Base-by-base conservation (phyloP, 1,140 invertebrate species). In the Heliconius eleuchia region DNA sequence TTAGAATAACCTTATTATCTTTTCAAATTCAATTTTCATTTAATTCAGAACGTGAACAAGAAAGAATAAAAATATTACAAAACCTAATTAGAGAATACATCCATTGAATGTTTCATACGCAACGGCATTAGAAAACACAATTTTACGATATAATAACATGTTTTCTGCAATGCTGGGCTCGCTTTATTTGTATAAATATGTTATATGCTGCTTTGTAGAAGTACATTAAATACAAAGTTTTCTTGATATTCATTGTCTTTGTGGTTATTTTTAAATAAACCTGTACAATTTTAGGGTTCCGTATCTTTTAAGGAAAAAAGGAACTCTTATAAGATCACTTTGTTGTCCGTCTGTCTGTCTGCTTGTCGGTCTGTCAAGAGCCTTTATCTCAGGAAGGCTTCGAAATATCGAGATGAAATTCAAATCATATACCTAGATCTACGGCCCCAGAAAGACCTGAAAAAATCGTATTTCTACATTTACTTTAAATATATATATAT, bases 81-180 rank as follows among this genome's bases (percentile, higher is more conserved):
- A 66, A 66, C 1, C 60, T 66, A 66, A 66, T 66, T 27, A 66
- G 60, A 66, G 27, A 27, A 66, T 30, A 66, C 60, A 30, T 66
- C 23, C 60, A 11, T 30, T 66, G 60, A 13, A 66, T 66, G 27
- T 66, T 66, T 66, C 60, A 66, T 66, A 66, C 23, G 60, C 60
- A 66, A 66, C 27, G 5, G n/a, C 27, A 66, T 66, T 66, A 66
- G 60, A 66, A 66, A 46, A 66, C 13, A 66, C 60, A 66, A 30
- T 66, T 66, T 66, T 66, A 66, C 60, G 3, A 18, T 30, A 30
- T 66, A 30, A 66, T 30, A 66, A 66, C 60, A 66, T 66, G 27
- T 30, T 66, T 30, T 27, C 60, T 66, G 27, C 60, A 66, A 66
- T 30, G 23, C 9, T 66, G 60, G 60, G 30, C 60, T 30, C 1